phyloP scores from a whole-genome alignment of 2,113 vertebrate genomes.

The Chaenocephalus aceratus region DNA sequence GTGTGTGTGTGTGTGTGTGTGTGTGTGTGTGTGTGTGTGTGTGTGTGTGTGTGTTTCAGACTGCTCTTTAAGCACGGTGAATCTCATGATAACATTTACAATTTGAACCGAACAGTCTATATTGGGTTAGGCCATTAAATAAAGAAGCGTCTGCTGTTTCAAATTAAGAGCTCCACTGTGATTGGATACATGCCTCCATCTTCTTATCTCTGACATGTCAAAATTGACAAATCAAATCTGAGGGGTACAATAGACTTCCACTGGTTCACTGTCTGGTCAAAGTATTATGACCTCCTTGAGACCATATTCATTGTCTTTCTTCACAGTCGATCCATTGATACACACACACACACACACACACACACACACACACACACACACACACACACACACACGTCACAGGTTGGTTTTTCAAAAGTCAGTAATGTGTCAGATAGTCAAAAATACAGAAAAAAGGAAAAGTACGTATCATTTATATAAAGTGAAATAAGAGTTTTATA shows the following conservation, averaged over 20 bases:
- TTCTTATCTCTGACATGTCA: conserved; percentile 25
- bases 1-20: background rate
- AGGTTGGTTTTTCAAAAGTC: background rate
- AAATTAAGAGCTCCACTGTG: conserved; percentile 34
- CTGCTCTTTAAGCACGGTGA: background rate
- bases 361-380: too few species aligned
- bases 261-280: background rate
- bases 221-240: conserved; percentile 4
- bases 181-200: background rate
- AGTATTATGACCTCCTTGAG: background rate
- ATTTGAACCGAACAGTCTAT: conserved; percentile 7
- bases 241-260: background rate
- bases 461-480: too few species aligned
- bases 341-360: too few species aligned
- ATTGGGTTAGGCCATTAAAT: conserved; percentile 31
- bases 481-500: too few species aligned
- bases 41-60: background rate
- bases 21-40: background rate
- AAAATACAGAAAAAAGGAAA: too few species aligned
- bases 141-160: conserved; percentile 18
- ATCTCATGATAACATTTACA: conserved; percentile 31
- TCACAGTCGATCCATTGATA: background rate
- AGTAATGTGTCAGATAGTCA: background rate
- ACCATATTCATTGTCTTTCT: background rate
- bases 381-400: too few species aligned